Evolutionary conservation across 2,113 vertebrate species (phyloP), one percentile per base, ranked within the genome.

Genomic region (Glareola pratincola): DNA sequence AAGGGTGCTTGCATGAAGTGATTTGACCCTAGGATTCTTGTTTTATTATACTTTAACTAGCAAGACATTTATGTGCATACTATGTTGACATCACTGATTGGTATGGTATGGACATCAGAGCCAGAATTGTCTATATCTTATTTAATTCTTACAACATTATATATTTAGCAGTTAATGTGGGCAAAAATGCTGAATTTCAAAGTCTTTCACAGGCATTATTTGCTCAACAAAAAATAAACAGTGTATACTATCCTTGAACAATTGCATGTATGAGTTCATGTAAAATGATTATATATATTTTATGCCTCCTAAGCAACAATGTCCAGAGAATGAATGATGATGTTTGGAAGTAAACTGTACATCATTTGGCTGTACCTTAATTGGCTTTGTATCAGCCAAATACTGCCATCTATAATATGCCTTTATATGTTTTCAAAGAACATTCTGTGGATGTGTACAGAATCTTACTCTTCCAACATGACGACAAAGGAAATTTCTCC

Each of bases 401-500:
- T 66, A 18, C 56, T 81, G 64, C 53, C 5, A 6, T 63, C 67
- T 64, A 5, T 91, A 29, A 68, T 41, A 12, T 15, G 30, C 18
- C 10, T 63, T 66, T 60, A 21, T 74, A 13, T 76, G 16, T 39
- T 81, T 83, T 47, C 56, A 48, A 78, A 76, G 45, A 81, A 26
- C 5, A 3, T 59, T 85, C 30, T 68, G 60, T 67, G 73, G 12
- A n/a, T 60, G 16, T 22, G 18, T 54, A 39, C 54, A 57, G 48
- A 81, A 71, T 75, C n/a, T 76, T 71, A 15, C 12, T 87, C 53
- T 76, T 77, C 71, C n/a, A 79, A 59, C 71, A 71, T 76, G 85
- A 90, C 6, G 6, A 84, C 90, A 95, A 78, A 94, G 83, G 83
- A 95, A 94, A 79, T 84, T 95, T 95, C 66, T 94, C 48, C 29